A percentile compares a stretch with the other conserved stretches of the same genome.
phyloP scores from a whole-genome alignment of 2,113 vertebrate genomes.

The Hippolais icterina region DNA sequence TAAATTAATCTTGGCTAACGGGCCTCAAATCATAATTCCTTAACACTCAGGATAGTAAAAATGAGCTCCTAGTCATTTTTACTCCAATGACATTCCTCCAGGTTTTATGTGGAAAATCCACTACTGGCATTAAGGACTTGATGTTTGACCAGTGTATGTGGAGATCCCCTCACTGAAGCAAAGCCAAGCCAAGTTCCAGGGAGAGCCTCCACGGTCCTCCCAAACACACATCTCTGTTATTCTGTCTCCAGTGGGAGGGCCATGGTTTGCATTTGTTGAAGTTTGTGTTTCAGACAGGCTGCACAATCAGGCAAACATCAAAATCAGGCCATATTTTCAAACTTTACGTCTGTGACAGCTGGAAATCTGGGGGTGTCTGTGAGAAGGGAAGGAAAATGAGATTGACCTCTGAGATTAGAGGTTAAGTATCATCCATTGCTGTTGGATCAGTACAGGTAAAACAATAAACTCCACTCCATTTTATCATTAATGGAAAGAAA shows the following conservation, averaged over 20 bases:
- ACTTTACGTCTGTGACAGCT: not conserved
- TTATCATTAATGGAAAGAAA: not conserved
- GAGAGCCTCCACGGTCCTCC: not conserved
- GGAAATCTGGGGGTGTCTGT: not conserved
- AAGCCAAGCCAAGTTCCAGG: not conserved
- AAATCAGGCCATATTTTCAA: not conserved
- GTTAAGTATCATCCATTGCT: not conserved
- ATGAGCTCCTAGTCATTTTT: not conserved
- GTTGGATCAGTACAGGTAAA: not conserved
- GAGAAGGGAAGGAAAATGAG: not conserved
- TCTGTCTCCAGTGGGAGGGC: not conserved
- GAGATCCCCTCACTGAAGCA: not conserved
- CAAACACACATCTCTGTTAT: not conserved
- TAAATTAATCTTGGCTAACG: not conserved
- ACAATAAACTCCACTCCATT: not conserved
- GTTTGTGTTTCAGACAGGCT: not conserved
- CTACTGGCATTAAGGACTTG: not conserved
- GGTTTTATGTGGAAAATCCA: accelerated
- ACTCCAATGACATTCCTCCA: not conserved
- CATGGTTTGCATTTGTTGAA: not conserved
- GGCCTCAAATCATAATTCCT: not conserved
- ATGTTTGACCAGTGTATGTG: not conserved
- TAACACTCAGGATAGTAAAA: not conserved
- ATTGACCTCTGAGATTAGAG: not conserved
- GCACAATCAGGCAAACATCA: not conserved